Base-by-base conservation (phyloP, 1,140 invertebrate species). In the Drosophila pachea region DNA sequence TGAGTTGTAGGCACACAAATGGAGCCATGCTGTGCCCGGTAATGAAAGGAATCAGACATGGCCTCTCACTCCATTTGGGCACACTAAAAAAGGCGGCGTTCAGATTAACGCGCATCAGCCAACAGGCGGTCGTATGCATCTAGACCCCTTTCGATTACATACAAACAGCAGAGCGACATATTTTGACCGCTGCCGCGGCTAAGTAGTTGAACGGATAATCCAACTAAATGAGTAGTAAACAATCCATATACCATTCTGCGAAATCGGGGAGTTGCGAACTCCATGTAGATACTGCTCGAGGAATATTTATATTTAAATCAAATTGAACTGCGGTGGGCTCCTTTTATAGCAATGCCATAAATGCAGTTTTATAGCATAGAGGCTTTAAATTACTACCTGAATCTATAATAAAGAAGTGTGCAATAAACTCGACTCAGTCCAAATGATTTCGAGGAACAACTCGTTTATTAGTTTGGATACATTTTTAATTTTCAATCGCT, bases 51-150 rank as follows among this genome's bases (percentile, higher is more conserved):
- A 43, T 59, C 58, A 11, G 48, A 62, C 38, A 35, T 54, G 47
- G 61, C 63, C 54, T 76, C 43, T 52, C 58, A 74, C 59, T 56
- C 73, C 45, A 54, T 32, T 53, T 61, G 56, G 16, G 35, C 60
- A 69, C 61, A 53, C 65, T 70, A 48, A 71, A 50, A 67, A 67
- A 67, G 55, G 62, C 63, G 54, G 68, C 54, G 54, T 48, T 59
- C 52, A 75, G 79, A 83, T 83, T 83, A 83, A 69, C 52, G 60
- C 79, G 61, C 59, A 73, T 78, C 73, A 61, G 59, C 59, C 66
- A 55, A 58, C 61, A 40, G 67, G 61, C 67, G 61, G 61, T 32
- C 38, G 43, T 43, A 63, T 68, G 43, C 36, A 55, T 68, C 49
- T 68, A 55, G 66, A 36, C 60, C 29, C 35, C 50, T 54, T 68